A percentile compares a stretch with the other conserved stretches of the same genome.
These are phyloP conservation scores for Ips typographus DNA, from an alignment of 1,140 invertebrate genomes.

Conservation along the genomic window DNA sequence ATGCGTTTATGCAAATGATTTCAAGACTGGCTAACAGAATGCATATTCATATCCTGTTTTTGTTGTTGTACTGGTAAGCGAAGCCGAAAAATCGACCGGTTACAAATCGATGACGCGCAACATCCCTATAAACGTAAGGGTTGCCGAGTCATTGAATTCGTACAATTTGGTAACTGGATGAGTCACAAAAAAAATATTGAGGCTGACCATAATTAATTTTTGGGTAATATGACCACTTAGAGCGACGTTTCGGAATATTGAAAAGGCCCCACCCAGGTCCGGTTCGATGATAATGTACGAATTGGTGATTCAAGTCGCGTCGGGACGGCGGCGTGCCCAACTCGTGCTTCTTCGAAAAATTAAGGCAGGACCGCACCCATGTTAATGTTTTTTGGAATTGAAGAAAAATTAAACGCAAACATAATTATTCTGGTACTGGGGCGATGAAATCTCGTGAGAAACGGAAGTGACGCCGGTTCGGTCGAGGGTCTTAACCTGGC, in stretches of 20 bases:
- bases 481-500: slow-evolving; percentile 20
- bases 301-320: slow-evolving; percentile 8
- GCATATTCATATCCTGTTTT: too few species aligned
- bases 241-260: background rate
- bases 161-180: too few species aligned
- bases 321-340: slow-evolving; percentile 7
- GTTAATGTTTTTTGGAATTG: background rate
- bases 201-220: background rate
- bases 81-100: too few species aligned
- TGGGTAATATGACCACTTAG: background rate
- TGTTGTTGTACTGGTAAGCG: too few species aligned
- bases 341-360: slow-evolving; percentile 15
- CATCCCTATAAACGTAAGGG: too few species aligned
- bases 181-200: too few species aligned
- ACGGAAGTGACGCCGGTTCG: slow-evolving; percentile 17
- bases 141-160: too few species aligned
- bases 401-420: background rate
- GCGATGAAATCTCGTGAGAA: slow-evolving; percentile 28
- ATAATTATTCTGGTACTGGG: slow-evolving; percentile 8
- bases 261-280: background rate
- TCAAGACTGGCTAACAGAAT: too few species aligned
- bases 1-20: too few species aligned
- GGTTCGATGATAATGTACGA: background rate
- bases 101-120: too few species aligned
- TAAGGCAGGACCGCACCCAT: slow-evolving; percentile 2